Evolutionary conservation across 2,888 invertebrate species (phyloP).

Genomic region (Drosophila diplacantha): DNA sequence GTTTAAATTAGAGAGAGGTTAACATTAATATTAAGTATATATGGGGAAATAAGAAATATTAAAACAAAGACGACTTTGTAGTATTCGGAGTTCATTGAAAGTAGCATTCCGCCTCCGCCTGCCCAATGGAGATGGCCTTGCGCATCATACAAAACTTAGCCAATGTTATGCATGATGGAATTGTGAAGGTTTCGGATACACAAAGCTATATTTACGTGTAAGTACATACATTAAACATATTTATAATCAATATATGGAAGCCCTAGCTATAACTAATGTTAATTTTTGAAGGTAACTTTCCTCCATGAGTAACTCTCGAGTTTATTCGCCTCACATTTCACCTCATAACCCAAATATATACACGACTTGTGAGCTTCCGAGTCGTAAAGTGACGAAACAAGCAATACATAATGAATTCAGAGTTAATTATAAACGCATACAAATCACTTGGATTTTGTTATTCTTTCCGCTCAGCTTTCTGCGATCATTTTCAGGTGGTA

Average conservation of each 20-base stretch:
- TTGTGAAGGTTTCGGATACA: conserved; percentile 3
- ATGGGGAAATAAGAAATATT: neutral
- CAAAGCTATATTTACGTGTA: neutral
- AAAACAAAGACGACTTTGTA: conserved; percentile 3
- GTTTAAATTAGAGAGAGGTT: conserved; percentile 29
- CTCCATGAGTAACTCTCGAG: conserved; percentile 42
- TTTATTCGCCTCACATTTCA: conserved; percentile 31
- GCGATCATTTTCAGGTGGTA: neutral
- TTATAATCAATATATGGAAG: neutral
- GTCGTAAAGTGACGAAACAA: conserved; percentile 14
- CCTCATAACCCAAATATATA: conserved; percentile 59
- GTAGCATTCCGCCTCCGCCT: neutral
- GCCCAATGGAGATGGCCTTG: conserved; percentile 7
- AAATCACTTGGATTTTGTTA: conserved; percentile 36
- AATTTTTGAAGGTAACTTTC: no score
- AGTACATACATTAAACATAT: neutral
- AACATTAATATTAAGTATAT: neutral
- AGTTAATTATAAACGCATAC: conserved; percentile 42
- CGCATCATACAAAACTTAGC: conserved; percentile 11
- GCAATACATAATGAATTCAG: conserved; percentile 22
- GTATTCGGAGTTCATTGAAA: conserved; percentile 1
- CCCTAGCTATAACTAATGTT: no score
- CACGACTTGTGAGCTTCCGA: conserved; percentile 10
- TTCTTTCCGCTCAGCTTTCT: conserved; percentile 14
- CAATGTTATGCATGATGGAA: conserved; percentile 22